Base-by-base conservation (phyloP, 2,113 vertebrate species). In the Paedocypris sp. region DNA sequence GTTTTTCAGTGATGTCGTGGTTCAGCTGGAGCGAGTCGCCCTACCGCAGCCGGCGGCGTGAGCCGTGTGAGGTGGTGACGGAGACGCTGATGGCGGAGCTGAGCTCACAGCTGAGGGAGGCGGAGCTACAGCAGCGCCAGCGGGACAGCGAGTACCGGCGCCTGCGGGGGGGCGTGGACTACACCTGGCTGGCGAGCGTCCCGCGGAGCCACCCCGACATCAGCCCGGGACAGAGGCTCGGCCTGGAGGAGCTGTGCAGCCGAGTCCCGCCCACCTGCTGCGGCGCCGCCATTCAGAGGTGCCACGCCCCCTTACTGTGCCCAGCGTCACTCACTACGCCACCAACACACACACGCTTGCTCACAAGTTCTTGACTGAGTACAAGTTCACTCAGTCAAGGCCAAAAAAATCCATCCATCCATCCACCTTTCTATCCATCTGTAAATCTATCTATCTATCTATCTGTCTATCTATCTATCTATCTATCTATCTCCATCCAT, bases 51-150 rank as follows among this genome's bases (percentile, higher is more conserved):
- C 80, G 88, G 0, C 68, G 84, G 48, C 81, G 86, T 49, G 90
- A 71, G 42, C 88, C 91, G 0, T 80, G 83, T 0, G 90, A 97
- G 31, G 89, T 91, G 86, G 91, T 98, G 75, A 82, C 86, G 0
- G 93, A 98, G 49, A 98, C 93, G 0, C 82, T 99, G 43, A 97
- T 99, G 94, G 81, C 93, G 86, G 94, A 99, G 84, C 84, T 98
- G 62, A 80, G 50, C 51, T 95, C 93, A 88, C 93, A 97, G 83
- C 79, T 88, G 68, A 93, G 90, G 54, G 90, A 96, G 79, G 87
- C 85, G 0, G 92, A 94, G 82, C 77, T 88, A 70, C 85, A 82
- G 80, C 93, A 94, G 56, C 75, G 85, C 1, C 89, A 90, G 72
- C 79, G 90, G 52, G 87, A 90, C 64, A 85, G 76, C 0, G 81